Base-by-base conservation (phyloP, 2,113 vertebrate genomes). In the Lates calcarifer region DNA sequence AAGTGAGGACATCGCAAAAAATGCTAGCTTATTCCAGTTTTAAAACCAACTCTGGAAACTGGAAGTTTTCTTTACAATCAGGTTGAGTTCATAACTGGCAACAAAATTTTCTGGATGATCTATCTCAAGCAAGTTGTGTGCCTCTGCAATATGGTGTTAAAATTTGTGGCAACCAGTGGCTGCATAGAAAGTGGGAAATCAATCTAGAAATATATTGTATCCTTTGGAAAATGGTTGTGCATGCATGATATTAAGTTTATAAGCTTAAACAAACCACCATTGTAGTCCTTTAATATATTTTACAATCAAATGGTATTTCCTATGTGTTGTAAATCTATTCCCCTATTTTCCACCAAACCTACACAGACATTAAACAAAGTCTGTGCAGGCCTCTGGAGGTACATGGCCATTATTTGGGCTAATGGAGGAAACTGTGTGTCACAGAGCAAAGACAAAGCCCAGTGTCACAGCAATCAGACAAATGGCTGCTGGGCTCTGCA, bases 391-490 rank as follows among this genome's bases (percentile, higher is more conserved):
- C 86, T 86, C 86, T 45, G 33, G 83, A 74, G 83, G 75, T 69
- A 76, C 14, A 39, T 61, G 66, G 73, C 73, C 85, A 87, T 91
- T 91, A 90, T 89, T 86, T 88, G 80, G 76, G 70, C 68, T 70
- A 73, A 75, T 64, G 69, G 81, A 75, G 82, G 87, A 88, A 90
- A 82, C 61, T 68, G 77, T 49, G 33, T 80, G 86, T 88, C 82
- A 81, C 76, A 57, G 79, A 79, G 79, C 62, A 77, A 84, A 86
- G 90, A 87, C 78, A 82, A 85, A 89, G 77, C 78, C 78, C 64
- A 41, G 74, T 88, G 91, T 91, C 90, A 90, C 82, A 88, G 84
- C 86, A 82, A 84, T 92, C 91, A 91, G 84, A 92, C 90, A 91
- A 93, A 94, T 90, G 85, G 85, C 55, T 79, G 77, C 43, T 53